Percentiles rank a stretch among this genome's conserved stretches.
These are phyloP conservation scores for Heliconius sara DNA, from an alignment of 2,888 invertebrate species.

Conservation along the genomic window DNA sequence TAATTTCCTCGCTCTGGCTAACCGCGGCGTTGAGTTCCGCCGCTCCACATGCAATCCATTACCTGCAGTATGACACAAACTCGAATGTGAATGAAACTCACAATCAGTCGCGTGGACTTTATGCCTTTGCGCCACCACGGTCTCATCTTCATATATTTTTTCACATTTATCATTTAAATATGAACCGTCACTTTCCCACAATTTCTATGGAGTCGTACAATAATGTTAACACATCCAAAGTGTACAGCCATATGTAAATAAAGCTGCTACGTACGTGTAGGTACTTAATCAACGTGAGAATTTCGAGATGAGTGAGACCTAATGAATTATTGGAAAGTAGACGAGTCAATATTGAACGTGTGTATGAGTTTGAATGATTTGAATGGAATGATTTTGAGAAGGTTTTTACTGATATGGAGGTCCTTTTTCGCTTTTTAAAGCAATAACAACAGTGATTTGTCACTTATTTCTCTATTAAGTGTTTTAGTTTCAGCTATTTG, in stretches of 20 bases:
- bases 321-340: slow-evolving; percentile 33
- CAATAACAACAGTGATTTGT: neutral
- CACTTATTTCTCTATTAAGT: neutral
- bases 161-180: neutral
- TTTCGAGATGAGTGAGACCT: slow-evolving; percentile 28
- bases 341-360: slow-evolving; percentile 23
- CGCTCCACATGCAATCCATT: too few relatives aligned
- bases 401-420: too few relatives aligned
- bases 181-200: neutral
- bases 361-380: too few relatives aligned
- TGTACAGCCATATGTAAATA: slow-evolving; percentile 42
- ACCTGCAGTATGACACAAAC: too few relatives aligned
- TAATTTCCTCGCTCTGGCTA: too few relatives aligned
- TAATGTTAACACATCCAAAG: slow-evolving; percentile 19
- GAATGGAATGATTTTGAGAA: too few relatives aligned
- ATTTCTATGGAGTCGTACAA: neutral
- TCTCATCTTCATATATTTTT: neutral
- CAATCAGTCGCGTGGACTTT: too few relatives aligned
- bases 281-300: slow-evolving; percentile 35
- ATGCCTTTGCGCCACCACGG: too few relatives aligned
- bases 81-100: too few relatives aligned
- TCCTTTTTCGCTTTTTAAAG: too few relatives aligned
- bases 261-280: slow-evolving; percentile 26
- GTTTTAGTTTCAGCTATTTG: neutral
- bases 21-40: too few relatives aligned